phyloP scores from a whole-genome alignment of 1,140 invertebrate genomes.

The Hyles vespertilio region DNA sequence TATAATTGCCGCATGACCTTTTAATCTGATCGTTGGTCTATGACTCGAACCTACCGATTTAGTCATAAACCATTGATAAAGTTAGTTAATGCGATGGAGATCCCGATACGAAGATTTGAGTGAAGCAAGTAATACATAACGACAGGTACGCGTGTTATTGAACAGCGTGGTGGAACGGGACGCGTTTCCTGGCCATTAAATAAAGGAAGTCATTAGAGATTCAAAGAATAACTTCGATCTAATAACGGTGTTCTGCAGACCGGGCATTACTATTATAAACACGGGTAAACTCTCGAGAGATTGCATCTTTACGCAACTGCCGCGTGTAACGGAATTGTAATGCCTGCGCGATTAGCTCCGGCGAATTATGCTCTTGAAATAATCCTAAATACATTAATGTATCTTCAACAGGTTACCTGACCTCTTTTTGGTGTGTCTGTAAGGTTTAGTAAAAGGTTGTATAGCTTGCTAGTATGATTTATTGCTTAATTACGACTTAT shows the following conservation, averaged over 20 bases:
- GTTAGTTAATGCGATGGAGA: too few relatives aligned
- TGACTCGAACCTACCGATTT: too few relatives aligned
- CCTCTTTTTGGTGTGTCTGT: too few relatives aligned
- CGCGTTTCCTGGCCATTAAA: conserved; percentile 43
- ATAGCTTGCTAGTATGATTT: too few relatives aligned
- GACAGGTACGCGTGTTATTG: too few relatives aligned
- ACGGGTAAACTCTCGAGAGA: conserved; percentile 36
- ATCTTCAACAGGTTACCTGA: background rate
- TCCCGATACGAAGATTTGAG: too few relatives aligned
- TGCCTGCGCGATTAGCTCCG: background rate
- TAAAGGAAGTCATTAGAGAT: conserved; percentile 54
- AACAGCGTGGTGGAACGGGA: conserved; percentile 19
- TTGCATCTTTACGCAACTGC: conserved; percentile 45
- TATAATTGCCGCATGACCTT: too few relatives aligned
- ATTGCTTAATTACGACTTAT: too few relatives aligned
- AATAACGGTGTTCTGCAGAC: conserved; percentile 46
- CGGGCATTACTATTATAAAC: conserved; percentile 43
- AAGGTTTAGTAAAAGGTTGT: too few relatives aligned
- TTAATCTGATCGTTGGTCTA: too few relatives aligned
- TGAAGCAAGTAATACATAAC: too few relatives aligned
- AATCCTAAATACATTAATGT: conserved; percentile 4
- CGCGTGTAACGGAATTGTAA: conserved; percentile 27
- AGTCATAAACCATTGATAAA: too few relatives aligned
- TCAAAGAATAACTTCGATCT: conserved; percentile 40
- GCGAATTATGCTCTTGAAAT: background rate